Evolutionary conservation across 2,113 vertebrate species (phyloP).

Genomic region (Ailurus styani): DNA sequence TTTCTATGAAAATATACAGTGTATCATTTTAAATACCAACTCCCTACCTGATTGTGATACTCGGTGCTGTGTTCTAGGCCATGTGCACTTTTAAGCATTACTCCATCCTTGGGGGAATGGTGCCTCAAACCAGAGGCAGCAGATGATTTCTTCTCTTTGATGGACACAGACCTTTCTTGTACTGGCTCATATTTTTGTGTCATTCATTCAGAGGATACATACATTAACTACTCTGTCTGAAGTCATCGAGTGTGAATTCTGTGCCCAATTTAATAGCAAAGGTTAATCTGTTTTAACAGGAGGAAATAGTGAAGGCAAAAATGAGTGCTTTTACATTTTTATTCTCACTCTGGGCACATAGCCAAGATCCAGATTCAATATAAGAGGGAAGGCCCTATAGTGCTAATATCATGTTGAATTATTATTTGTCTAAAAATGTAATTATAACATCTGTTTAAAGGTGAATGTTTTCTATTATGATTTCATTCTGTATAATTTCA

Average conservation of each 20-base stretch:
- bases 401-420: background rate
- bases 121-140: no score
- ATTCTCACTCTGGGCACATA: background rate
- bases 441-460: background rate
- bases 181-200: background rate
- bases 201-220: background rate
- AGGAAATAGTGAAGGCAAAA: background rate
- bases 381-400: background rate
- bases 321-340: background rate
- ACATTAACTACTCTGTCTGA: background rate
- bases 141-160: background rate
- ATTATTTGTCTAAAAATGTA: background rate
- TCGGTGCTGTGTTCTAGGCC: no score
- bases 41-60: background rate
- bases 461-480: background rate
- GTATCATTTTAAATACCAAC: background rate
- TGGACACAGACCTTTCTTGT: background rate
- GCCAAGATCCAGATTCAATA: background rate
- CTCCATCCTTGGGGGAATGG: background rate
- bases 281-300: background rate
- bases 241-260: background rate
- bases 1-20: background rate
- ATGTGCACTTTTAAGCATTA: background rate
- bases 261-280: background rate
- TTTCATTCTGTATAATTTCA: background rate